Conservation (phyloP, 1,140 invertebrate species). For the Lerema accius region DNA sequence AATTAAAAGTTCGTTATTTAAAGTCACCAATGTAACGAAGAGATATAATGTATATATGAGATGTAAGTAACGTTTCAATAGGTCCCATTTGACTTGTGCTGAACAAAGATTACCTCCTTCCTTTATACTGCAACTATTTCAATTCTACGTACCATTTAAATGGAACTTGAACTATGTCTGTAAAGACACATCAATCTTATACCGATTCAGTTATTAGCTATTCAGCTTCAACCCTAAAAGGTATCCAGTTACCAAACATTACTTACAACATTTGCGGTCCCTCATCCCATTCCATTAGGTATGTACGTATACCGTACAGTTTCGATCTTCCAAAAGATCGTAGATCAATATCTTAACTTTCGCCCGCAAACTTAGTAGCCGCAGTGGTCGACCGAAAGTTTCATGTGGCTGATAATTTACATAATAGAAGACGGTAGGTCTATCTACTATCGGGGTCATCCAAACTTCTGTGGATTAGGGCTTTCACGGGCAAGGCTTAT, state of each 20-base stretch:
- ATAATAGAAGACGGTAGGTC: constrained; percentile 78
- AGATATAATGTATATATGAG: too few species aligned
- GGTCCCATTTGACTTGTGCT: too few species aligned
- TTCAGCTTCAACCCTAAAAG: not conserved
- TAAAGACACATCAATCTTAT: not conserved
- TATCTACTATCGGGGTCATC: constrained; percentile 75
- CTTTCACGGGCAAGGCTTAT: constrained; percentile 75
- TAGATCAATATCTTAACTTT: constrained; percentile 74
- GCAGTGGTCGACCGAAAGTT: constrained; percentile 70
- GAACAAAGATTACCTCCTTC: not conserved
- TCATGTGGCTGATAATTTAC: constrained; percentile 76
- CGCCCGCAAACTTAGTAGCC: constrained; percentile 67
- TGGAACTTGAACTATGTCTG: too few species aligned
- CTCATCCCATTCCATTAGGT: constrained; percentile 23
- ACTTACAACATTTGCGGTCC: constrained; percentile 4
- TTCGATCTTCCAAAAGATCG: constrained; percentile 56
- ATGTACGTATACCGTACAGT: constrained; percentile 35
- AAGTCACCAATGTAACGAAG: too few species aligned
- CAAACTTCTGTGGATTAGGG: constrained; percentile 76
- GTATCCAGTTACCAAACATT: constrained; percentile 2
- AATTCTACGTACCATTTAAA: too few species aligned
- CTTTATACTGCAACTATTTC: too few species aligned
- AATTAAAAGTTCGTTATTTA: too few species aligned
- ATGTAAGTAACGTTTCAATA: too few species aligned
- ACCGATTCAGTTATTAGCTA: not conserved